Evolutionary conservation across 2,113 vertebrate species (phyloP).

Genomic region (Crotalus helleri): DNA sequence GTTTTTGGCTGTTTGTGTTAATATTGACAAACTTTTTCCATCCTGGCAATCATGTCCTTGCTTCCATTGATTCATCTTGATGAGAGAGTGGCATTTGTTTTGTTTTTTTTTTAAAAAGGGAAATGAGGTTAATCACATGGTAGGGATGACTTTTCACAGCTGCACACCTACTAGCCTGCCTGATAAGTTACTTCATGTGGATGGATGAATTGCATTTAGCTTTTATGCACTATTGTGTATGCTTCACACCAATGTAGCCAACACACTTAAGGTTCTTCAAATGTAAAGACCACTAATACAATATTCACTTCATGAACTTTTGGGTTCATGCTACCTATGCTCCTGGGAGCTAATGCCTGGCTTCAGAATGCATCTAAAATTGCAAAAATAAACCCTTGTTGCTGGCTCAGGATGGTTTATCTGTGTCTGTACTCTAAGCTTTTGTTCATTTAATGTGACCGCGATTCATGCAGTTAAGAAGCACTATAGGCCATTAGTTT

Average conservation of each 20-base stretch:
- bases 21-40: not conserved
- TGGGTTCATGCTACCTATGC: not conserved
- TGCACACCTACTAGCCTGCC: not conserved
- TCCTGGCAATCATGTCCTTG: not conserved
- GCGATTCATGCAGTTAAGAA: not conserved
- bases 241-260: not conserved
- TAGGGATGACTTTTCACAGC: not conserved
- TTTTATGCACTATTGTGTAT: not conserved
- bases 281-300: not conserved
- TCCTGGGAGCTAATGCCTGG: not conserved
- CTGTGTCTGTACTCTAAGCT: not conserved
- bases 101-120: too few relatives aligned
- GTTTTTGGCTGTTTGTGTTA: not conserved
- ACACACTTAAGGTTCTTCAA: not conserved
- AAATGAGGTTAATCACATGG: not conserved
- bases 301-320: not conserved
- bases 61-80: not conserved
- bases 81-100: not conserved
- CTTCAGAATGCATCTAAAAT: not conserved
- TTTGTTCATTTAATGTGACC: not conserved
- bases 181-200: not conserved
- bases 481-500: not conserved
- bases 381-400: not conserved
- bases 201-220: not conserved
- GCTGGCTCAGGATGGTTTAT: not conserved